Base-by-base conservation (phyloP, 2,113 vertebrate genomes). In the Uria lomvia region DNA sequence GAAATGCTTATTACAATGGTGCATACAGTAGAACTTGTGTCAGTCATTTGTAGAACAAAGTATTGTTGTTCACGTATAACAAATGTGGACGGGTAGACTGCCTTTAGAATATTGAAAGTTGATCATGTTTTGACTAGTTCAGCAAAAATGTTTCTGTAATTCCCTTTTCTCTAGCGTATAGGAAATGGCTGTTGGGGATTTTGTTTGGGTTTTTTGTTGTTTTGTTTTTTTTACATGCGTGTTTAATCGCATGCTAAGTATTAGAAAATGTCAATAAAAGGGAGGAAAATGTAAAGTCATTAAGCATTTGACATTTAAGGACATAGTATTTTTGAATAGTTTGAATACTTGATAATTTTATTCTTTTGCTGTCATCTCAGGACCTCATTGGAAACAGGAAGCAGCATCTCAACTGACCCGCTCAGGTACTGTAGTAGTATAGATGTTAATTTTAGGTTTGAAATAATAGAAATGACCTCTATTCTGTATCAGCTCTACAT, bases 311-410 rank as follows among this genome's bases (percentile, higher is more conserved):
- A 55, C 1, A 0, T 30, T 67, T 80, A 38, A 95, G 9, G 49
- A 49, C 15, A 7, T 43, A 13, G 9, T 15, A 8, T 59, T 94
- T 72, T 55, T 65, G 5, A 88, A 59, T 40, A 66, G 40, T 70
- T 94, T 81, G 70, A 94, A 77, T 87, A 43, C 5, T 86, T 30
- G 22, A 62, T 94, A 81, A 97, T 92, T 94, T 95, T 96, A 67
- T 96, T 98, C 86, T 98, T 98, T 97, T 97, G 80, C 94, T 95
- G 26, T 92, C 88, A 90, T 88, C 96, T 97, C 97, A 98, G 98
- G 97, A 97, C 98, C 65, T 98, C 98, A n/a, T 40, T 98, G 97
- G 98, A 98, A 92, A 98, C 97, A 26, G 72, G 92, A 97, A 98
- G 98, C 97, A 98, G 97, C 96, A 36, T 98, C 90, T 98, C 98